Conservation (phyloP, 2,113 vertebrate genomes). For the Tapirus terrestris region DNA sequence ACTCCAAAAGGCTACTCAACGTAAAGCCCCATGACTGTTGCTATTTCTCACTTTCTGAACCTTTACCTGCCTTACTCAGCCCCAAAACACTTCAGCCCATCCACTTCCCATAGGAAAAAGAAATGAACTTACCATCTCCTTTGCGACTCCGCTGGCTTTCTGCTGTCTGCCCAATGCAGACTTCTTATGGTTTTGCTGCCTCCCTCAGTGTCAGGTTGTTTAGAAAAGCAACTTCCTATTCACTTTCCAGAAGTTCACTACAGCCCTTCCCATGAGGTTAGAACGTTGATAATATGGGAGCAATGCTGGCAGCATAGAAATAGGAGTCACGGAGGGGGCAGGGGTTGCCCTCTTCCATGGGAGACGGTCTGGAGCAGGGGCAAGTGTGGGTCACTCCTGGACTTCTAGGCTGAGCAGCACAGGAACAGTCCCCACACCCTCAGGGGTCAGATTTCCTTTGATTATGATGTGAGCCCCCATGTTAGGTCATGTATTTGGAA, state of each 20-base stretch:
- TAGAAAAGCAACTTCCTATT: slow-evolving; percentile 74
- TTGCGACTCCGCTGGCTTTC: neutral
- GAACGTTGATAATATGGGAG: slow-evolving; percentile 12
- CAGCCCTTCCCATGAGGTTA: slow-evolving; percentile 63
- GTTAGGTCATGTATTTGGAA: neutral
- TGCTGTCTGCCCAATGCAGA: neutral
- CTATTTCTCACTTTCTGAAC: neutral
- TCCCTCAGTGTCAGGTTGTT: slow-evolving; percentile 36
- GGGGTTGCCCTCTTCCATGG: neutral
- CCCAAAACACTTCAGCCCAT: neutral
- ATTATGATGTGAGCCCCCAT: neutral
- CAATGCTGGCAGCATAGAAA: neutral
- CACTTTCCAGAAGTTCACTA: slow-evolving; percentile 67
- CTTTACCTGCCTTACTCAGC: neutral
- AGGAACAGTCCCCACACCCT: neutral
- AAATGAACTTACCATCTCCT: slow-evolving; percentile 76
- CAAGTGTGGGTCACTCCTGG: slow-evolving; percentile 54
- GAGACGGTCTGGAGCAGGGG: neutral
- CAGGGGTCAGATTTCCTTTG: slow-evolving; percentile 22
- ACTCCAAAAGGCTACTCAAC: neutral
- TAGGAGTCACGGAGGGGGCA: neutral
- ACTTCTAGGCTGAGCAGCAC: neutral
- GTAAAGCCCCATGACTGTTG: neutral
- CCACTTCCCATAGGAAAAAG: neutral
- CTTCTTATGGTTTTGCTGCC: slow-evolving; percentile 53